Percentiles rank a stretch among this genome's conserved stretches.
These are phyloP conservation scores for Piezodorus guildinii DNA, from an alignment of 1,140 invertebrate genomes.

Conservation along the genomic window DNA sequence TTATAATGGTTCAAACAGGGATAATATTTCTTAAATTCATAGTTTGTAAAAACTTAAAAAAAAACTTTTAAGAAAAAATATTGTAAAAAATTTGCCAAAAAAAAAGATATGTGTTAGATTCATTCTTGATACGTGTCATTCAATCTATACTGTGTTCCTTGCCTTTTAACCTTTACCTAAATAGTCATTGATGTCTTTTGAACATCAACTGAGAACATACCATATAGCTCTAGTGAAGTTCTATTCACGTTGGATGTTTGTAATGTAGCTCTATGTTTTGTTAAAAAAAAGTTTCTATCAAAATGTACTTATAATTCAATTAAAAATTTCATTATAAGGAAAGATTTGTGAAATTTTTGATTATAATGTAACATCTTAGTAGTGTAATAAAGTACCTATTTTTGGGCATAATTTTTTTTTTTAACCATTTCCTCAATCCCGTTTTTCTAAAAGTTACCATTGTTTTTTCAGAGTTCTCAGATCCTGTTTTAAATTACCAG, in stretches of 20 bases:
- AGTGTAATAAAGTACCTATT: conserved; percentile 15
- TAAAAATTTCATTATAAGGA: conserved; percentile 13
- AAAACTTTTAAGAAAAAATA: too few species aligned
- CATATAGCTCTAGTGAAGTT: not conserved
- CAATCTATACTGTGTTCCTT: too few species aligned
- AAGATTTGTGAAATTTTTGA: conserved; percentile 13
- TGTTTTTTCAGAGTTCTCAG: too few species aligned
- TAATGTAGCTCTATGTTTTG: conserved; percentile 9
- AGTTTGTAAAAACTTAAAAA: not conserved
- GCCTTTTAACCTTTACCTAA: too few species aligned
- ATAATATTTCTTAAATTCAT: not conserved
- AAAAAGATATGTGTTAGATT: too few species aligned
- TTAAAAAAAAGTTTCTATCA: not conserved
- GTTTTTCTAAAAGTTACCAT: too few species aligned
- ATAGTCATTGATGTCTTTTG: too few species aligned
- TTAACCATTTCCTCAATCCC: too few species aligned
- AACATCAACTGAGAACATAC: too few species aligned
- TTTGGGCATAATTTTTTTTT: conserved; percentile 1
- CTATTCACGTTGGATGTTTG: conserved; percentile 9
- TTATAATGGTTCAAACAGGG: conserved; percentile 1
- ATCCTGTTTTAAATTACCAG: too few species aligned
- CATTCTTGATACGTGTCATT: too few species aligned
- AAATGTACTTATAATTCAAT: conserved; percentile 13
- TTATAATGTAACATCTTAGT: conserved; percentile 15
- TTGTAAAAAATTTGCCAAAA: too few species aligned